Evolutionary conservation across 2,113 vertebrate species (phyloP).

Genomic region (Boulengeromyrus knoepffleri): DNA sequence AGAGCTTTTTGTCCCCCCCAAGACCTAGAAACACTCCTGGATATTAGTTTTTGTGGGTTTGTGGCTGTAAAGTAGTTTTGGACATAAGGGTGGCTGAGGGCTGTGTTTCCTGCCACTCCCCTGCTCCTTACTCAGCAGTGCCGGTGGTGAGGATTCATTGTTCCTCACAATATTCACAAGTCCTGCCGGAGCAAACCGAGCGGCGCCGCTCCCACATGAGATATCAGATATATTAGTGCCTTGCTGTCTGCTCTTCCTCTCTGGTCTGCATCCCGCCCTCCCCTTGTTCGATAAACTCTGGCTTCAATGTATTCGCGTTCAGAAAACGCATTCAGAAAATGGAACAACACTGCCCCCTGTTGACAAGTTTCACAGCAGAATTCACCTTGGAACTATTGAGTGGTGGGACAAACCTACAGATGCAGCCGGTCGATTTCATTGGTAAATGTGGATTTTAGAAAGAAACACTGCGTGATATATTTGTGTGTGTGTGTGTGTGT

Average conservation of each 20-base stretch:
- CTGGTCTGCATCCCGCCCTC: not conserved
- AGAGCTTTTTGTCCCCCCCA: not conserved
- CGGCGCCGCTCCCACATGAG: not conserved
- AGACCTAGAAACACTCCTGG: not conserved
- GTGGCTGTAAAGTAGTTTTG: not conserved
- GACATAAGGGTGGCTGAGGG: not conserved
- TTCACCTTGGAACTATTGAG: not conserved
- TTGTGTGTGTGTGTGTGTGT: not conserved
- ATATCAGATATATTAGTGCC: not conserved
- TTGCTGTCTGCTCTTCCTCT: too few species aligned
- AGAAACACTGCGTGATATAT: not conserved
- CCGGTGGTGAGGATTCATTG: not conserved
- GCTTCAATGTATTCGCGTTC: not conserved
- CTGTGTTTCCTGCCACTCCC: not conserved
- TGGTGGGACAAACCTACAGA: not conserved
- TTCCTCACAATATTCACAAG: not conserved
- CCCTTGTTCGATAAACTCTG: not conserved
- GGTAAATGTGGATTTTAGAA: not conserved
- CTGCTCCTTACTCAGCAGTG: not conserved
- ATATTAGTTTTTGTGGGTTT: conserved; percentile 7
- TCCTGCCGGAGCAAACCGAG: not conserved
- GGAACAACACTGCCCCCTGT: conserved; percentile 13
- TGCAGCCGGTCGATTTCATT: not conserved
- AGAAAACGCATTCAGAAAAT: not conserved
- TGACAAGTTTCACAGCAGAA: not conserved